Conservation (phyloP, 2,113 vertebrate species). For the Dicerorhinus sumatrensis region DNA sequence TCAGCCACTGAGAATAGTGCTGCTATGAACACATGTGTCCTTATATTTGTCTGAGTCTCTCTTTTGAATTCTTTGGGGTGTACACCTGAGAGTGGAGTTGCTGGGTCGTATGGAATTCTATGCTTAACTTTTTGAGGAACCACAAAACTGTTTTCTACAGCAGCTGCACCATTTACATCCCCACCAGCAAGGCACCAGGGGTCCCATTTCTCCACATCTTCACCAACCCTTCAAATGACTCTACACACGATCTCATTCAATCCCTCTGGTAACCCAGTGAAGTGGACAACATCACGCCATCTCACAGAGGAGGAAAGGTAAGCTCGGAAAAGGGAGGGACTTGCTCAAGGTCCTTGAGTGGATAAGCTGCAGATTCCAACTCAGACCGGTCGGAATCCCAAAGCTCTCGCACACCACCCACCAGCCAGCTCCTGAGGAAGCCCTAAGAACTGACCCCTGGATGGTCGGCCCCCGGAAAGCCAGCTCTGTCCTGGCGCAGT, state of each 20-base stretch:
- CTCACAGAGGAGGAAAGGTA: too few relatives aligned
- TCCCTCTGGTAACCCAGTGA: fast-evolving
- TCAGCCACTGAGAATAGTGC: not conserved
- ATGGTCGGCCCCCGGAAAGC: not conserved
- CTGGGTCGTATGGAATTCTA: not conserved
- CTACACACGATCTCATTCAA: fast-evolving
- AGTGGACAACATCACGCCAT: fast-evolving
- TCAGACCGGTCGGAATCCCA: too few relatives aligned
- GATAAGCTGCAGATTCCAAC: not conserved
- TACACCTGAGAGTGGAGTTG: not conserved
- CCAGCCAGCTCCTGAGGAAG: not conserved
- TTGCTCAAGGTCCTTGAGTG: not conserved
- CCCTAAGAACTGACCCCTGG: too few relatives aligned
- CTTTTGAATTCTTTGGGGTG: not conserved
- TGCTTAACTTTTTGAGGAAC: not conserved
- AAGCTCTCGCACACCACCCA: not conserved
- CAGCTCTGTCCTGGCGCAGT: not conserved
- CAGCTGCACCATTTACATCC: not conserved
- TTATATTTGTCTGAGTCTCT: not conserved
- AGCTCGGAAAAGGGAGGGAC: too few relatives aligned
- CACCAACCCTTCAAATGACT: not conserved
- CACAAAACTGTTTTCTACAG: too few relatives aligned
- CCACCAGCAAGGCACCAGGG: not conserved
- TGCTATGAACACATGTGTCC: too few relatives aligned
- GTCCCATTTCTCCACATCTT: not conserved